Base-by-base conservation (phyloP, 2,888 invertebrate species). In the Scaeva pyrastri region DNA sequence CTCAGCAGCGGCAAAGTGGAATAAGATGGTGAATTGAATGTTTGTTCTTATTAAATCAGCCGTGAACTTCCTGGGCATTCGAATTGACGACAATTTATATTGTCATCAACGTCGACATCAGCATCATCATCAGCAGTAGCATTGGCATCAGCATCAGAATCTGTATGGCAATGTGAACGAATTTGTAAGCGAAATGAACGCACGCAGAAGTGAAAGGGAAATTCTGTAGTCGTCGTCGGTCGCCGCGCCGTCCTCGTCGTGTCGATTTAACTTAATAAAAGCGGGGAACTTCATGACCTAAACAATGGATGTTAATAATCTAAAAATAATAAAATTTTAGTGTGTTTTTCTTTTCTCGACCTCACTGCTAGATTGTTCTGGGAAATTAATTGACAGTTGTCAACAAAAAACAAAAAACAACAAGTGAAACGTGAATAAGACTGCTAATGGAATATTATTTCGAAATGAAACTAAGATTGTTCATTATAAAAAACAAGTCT, bases 51-150 rank as follows among this genome's bases (percentile, higher is more conserved):
- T 55, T 64, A 50, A 72, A 64, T 72, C 76, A 75, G 45, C 60
- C 56, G 60, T 73, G 60, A 79, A 56, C 60, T 66, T 74, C 75
- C 70, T 60, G 71, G 55, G 58, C 68, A 77, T 31, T 70, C 52
- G 58, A 77, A 73, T 77, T 73, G 77, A 82, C 72, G 58, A 82
- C 82, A 82, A 77, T 60, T 66, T 52, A 50, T 52, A 43, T 26
- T 64, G 66, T 62, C 41, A 55, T 45, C 62, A 16, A 36, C 39
- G 56, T 6, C 72, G 10, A 12, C 12, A 36, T 8, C 58, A 26
- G 8, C n/a, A 26, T 50, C 48, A 19, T 6, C 48, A 11, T 19
- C 1, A 5, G 11, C 0, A 52, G n/a, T n/a, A n/a, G n/a, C n/a
- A 48, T 14, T n/a, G n/a, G n/a, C n/a, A n/a, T 48, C 8, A 12